Base-by-base conservation (phyloP, 2,888 invertebrate genomes). In the Gisinianus flammeolus region DNA sequence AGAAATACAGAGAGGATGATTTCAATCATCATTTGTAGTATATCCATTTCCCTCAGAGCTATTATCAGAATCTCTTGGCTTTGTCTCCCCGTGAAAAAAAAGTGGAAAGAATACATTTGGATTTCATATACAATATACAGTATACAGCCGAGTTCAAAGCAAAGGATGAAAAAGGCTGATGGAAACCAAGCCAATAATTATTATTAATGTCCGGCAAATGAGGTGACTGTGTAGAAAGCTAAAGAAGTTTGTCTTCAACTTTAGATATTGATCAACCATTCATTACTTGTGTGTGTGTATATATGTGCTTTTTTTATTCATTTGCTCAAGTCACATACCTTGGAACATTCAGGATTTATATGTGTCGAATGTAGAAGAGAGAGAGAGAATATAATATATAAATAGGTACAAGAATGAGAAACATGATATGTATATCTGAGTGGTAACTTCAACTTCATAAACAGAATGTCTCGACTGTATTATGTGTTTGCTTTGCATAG, bases 191-290 rank as follows among this genome's bases (percentile, higher is more conserved):
- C 56, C 52, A 75, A 76, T 76, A 76, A 76, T 76, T 52, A 76
- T 76, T 76, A 76, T 76, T 76, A 76, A 76, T 76, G 76, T 76
- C 68, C 76, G 68, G 67, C 67, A 76, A 76, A 76, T 76, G 76
- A 76, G 76, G 75, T 75, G 75, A 76, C 68, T 76, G 52, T 75
- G 75, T 75, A 56, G 71, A 71, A 71, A 71, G 71, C 71, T 71
- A 19, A 12, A 71, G 54, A 62, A 58, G 72, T 62, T 72, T 72
- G 71, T 72, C 72, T 72, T 72, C 58, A n/a, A 56, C 72, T 33
- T 22, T 4, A 24, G 71, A 26, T 62, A 72, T 72, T 72, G 33
- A 72, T 72, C 68, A 30, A 35, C 35, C 68, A 68, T 35, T 68
- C 68, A 68, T 68, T 68, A 68, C 4, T 8, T 35, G 28, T 30